Base-by-base conservation (phyloP, 2,797 vertebrate species). In the Channallabes apus region DNA sequence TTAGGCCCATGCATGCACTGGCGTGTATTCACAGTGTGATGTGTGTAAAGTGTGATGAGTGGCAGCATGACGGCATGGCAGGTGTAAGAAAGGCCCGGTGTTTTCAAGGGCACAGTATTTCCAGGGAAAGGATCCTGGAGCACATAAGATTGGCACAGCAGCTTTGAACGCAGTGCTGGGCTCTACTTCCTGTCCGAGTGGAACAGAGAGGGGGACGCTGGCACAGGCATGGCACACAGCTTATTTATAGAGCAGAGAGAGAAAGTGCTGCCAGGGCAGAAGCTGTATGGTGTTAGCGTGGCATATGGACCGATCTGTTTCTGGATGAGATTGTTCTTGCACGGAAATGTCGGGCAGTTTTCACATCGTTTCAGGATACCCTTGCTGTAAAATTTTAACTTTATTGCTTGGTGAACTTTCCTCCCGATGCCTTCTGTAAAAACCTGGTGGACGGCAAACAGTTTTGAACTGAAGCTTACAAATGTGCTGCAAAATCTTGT, bases 71-170 rank as follows among this genome's bases (percentile, higher is more conserved):
- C 82, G 87, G 88, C 80, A 64, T 72, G 82, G 73, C 87, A 87
- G 86, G 89, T 89, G 85, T 87, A 86, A 84, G 82, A 82, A 75
- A 78, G 84, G 64, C 64, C 85, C 82, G 65, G 81, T 82, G 82
- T 86, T 88, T 89, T 89, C 86, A 91, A 89, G 87, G 87, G 86
- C 87, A 86, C 85, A 81, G 69, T 56, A 73, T 77, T 85, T 72
- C 65, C 56, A 51, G 75, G 76, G 71, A 83, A 83, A 83, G 82
- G 61, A 38, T 69, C 89, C 82, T 86, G 86, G 84, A 84, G 81
- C 54, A 69, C 17, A 84, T 51, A 81, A 82, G 85, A 85, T 83
- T 84, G 85, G 85, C 88, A 88, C 75, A 82, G 62, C 62, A 79
- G 85, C 87, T 76, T 80, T 76, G 77, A 58, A 85, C 62, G 72